phyloP scores from a whole-genome alignment of 2,113 vertebrate genomes.

The Prochilodus magdalenae region DNA sequence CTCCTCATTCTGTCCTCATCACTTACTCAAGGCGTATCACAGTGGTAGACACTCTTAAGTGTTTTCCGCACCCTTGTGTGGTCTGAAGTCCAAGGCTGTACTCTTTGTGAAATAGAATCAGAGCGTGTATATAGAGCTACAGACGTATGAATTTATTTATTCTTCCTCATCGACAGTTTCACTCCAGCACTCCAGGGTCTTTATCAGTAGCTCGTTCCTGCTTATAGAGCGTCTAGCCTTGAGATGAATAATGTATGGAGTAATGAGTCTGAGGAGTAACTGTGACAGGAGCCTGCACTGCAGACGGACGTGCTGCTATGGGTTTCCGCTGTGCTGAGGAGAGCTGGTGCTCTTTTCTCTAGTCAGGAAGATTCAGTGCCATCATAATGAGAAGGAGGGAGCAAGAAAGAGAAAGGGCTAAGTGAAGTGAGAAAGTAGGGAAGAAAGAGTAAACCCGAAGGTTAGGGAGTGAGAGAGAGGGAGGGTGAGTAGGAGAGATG shows the following conservation, averaged over 20 bases:
- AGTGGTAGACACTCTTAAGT: neutral
- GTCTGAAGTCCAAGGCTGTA: neutral
- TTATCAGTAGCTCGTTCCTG: neutral
- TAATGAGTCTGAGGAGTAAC: conserved; percentile 18
- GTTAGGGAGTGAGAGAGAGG: neutral
- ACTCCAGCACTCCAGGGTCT: neutral
- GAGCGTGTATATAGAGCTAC: neutral
- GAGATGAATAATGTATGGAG: conserved; percentile 33
- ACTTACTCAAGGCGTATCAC: neutral
- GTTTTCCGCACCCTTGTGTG: neutral
- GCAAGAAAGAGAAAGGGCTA: neutral
- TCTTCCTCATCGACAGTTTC: neutral
- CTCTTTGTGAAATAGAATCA: neutral
- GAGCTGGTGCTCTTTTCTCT: conserved; percentile 4
- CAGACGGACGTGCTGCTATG: neutral
- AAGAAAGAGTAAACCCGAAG: conserved; percentile 5
- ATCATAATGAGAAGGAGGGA: conserved; percentile 20
- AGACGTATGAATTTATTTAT: conserved; percentile 5
- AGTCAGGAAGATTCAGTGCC: conserved; percentile 35
- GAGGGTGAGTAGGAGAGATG: conserved; percentile 1
- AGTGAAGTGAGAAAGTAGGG: conserved; percentile 24
- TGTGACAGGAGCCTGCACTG: conserved; percentile 10
- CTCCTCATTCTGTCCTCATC: neutral
- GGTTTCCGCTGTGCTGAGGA: neutral
- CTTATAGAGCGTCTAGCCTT: conserved; percentile 9